Base-by-base conservation (phyloP, 2,797 vertebrate genomes). In the Centroberyx gerrardi region DNA sequence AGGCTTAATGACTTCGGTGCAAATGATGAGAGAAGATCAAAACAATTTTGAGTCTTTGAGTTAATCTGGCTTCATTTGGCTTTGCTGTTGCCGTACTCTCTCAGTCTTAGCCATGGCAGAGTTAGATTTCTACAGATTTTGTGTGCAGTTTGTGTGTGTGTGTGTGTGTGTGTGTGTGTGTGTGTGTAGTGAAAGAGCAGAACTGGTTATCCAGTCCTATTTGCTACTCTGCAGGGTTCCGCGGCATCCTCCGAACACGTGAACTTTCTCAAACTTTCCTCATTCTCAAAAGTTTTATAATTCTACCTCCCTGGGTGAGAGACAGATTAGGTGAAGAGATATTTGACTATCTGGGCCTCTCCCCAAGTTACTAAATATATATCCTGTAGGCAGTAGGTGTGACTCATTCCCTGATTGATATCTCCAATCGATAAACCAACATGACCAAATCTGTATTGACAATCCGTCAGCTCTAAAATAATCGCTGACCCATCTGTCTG, bases 401-500 rank as follows among this genome's bases (percentile, higher is more conserved):
- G 55, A 62, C 72, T 36, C 61, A n/a, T 46, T 3, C 54, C 42
- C 27, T 53, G 60, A 75, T 40, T 52, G 40, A 77, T 61, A 67
- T 59, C 42, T 68, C 10, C n/a, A 48, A 78, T 83, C 22, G 6
- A 72, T 66, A 76, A 69, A 66, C 33, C 44, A 74, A 55, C 36
- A 53, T 31, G 62, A 53, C 38, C 53, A 75, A 74, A 76, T 68
- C 46, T 17, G n/a, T 46, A 70, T 59, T 62, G 66, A 76, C 51
- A 70, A 76, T 53, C 27, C 49, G 68, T 75, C 61, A 56, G 12
- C 66, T 62, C 51, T 67, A 15, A 69, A 80, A 63, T 76, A 55
- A n/a, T 38, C 1, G 8, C 14, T 51, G 22, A 42, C 18, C 63
- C 8, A 48, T 53, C 15, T 22, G 13, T 54, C 40, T 14, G 31